Evolutionary conservation across 2,888 invertebrate species (phyloP), one percentile per base, ranked within the genome.

Genomic region (Pseudoips prasinana): DNA sequence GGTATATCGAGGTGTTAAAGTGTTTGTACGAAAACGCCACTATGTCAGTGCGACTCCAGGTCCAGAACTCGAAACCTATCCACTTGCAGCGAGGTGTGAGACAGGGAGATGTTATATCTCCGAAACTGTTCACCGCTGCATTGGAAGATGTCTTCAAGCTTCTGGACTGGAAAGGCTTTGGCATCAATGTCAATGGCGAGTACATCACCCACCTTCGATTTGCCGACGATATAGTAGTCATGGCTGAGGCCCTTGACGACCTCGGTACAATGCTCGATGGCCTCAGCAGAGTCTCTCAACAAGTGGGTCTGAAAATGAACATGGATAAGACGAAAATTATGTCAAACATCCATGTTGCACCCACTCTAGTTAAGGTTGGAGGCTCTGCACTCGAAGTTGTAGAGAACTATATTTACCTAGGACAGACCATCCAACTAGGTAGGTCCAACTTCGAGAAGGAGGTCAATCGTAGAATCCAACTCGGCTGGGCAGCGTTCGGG

Each of bases 401-500:
- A 1, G 1, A 2, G 4, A 11, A 25, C 3, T 25, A 25, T 7
- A n/a, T 11, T 2, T 20, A 20, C 20, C 20, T 20, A n/a, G 25
- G 25, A 2, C 25, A 25, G 2, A 10, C 9, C 2, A 10, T 10
- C 11, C 25, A 23, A 8, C 8, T 22, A 23, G 14, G 17, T 30
- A 23, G 7, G 18, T 8, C 7, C 30, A 30, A 30, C 30, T 30
- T 30, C 17, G 30, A 30, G 30, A 30, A 30, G 18, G 30, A 30
- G 18, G 17, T 17, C 30, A 17, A n/a, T 14, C 14, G 23, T 7
- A 3, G 30, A 17, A 30, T 30, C 24, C 30, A 17, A 17, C 23
- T 30, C 8, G 32, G 32, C 7, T 32, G 32, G 32, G 32, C 20
- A 32, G 20, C 32, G 8, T 32, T 32, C 8, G 32, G 25, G 20